phyloP scores from a whole-genome alignment of 1,140 invertebrate genomes.

The Zaprionus nigranus region DNA sequence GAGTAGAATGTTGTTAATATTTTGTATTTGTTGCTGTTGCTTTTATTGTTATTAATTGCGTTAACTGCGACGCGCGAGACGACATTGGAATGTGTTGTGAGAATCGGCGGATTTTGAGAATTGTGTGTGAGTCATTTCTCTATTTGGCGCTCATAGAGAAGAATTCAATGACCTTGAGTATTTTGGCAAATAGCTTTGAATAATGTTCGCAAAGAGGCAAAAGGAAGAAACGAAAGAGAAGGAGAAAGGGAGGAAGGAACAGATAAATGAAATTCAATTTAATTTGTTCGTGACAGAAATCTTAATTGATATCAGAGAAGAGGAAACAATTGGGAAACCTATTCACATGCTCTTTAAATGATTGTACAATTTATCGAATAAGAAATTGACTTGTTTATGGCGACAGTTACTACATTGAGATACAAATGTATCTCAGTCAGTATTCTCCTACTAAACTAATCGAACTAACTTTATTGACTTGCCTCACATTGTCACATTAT shows the following conservation, averaged over 20 bases:
- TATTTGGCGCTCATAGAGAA: constrained; percentile 5
- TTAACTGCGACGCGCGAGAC: constrained; percentile 31
- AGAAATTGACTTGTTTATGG: background rate
- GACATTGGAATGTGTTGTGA: constrained; percentile 57
- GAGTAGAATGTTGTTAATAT: background rate
- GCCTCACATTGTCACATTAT: constrained; percentile 1
- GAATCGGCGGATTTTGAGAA: constrained; percentile 10
- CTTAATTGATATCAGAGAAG: constrained; percentile 18
- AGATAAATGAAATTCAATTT: constrained; percentile 6
- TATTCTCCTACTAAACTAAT: background rate
- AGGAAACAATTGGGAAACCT: constrained; percentile 2
- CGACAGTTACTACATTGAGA: background rate
- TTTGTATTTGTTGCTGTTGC: constrained; percentile 21
- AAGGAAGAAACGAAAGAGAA: background rate
- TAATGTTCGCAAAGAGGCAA: background rate
- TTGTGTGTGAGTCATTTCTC: constrained; percentile 20
- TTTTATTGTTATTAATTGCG: constrained; percentile 52
- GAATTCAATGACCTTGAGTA: constrained; percentile 38
- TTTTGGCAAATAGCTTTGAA: constrained; percentile 30
- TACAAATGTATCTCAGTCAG: background rate
- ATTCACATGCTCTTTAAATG: background rate
- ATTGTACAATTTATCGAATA: background rate
- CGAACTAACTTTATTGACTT: constrained; percentile 6
- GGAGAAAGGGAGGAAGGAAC: background rate
- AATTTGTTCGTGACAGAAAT: constrained; percentile 23